Percentiles rank a stretch among this genome's conserved stretches.
phyloP scores from a whole-genome alignment of 1,140 invertebrate genomes.

The Plutomurus gul region DNA sequence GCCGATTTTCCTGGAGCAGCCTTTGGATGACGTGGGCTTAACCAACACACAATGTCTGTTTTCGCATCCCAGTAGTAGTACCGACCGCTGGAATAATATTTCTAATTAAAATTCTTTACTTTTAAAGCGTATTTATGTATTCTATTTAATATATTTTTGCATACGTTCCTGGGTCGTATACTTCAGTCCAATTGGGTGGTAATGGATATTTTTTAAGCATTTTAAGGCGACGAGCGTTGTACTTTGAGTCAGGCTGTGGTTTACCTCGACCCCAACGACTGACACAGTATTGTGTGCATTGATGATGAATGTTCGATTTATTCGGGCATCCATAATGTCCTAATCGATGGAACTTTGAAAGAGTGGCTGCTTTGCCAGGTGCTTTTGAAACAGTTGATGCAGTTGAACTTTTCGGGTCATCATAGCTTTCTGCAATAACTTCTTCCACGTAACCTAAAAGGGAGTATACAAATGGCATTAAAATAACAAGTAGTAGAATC shows the following conservation, averaged over 20 bases:
- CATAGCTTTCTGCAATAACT: conserved; percentile 87
- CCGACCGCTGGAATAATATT: conserved; percentile 75
- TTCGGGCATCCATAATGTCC: conserved; percentile 88
- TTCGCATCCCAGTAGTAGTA: conserved; percentile 95
- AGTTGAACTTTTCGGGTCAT: conserved; percentile 58
- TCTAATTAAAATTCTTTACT: too few relatives aligned
- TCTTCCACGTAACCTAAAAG: conserved; percentile 67
- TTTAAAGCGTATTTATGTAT: too few relatives aligned
- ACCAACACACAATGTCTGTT: conserved; percentile 91
- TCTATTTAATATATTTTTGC: not conserved
- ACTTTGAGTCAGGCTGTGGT: conserved; percentile 71
- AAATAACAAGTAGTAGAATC: too few relatives aligned
- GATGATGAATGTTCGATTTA: conserved; percentile 93
- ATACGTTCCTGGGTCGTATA: conserved; percentile 70
- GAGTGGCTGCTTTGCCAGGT: not conserved
- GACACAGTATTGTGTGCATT: conserved; percentile 86
- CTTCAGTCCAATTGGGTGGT: conserved; percentile 88
- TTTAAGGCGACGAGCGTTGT: conserved; percentile 73
- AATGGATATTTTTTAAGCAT: conserved; percentile 89
- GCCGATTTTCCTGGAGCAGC: conserved; percentile 79
- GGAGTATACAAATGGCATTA: too few relatives aligned
- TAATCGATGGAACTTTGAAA: conserved; percentile 49
- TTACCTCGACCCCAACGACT: conserved; percentile 83
- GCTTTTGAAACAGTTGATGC: not conserved
- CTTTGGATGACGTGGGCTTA: conserved; percentile 89